Percentiles rank a stretch among this genome's conserved stretches.
Evolutionary conservation across 1,140 invertebrate species (phyloP).

Genomic region (Anagrus nilaparvatae): DNA sequence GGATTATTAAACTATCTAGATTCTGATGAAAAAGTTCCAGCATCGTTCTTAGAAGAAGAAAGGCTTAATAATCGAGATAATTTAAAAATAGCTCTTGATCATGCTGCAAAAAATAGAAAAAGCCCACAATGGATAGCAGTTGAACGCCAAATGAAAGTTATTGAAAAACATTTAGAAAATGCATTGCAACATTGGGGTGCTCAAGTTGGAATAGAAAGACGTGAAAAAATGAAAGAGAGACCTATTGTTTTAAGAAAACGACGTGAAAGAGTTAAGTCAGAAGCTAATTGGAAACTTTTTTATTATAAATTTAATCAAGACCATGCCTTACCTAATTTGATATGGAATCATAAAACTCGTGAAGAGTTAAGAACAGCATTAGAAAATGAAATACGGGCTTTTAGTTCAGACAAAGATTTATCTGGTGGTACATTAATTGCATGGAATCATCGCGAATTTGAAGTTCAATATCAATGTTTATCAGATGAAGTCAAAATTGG

Average conservation of each 20-base stretch:
- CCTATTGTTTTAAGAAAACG: slow-evolving; percentile 86
- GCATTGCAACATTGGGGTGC: slow-evolving; percentile 86
- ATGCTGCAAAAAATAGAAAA: slow-evolving; percentile 53
- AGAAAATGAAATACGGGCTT: slow-evolving; percentile 87
- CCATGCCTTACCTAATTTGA: slow-evolving; percentile 91
- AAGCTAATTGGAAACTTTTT: slow-evolving; percentile 88
- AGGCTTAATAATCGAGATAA: slow-evolving; percentile 83
- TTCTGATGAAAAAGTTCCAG: slow-evolving; percentile 75
- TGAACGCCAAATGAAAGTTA: slow-evolving; percentile 61
- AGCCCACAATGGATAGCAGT: slow-evolving; percentile 59
- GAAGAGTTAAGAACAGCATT: slow-evolving; percentile 88
- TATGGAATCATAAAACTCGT: slow-evolving; percentile 98
- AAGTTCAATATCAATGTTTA: slow-evolving; percentile 86
- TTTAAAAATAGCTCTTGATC: slow-evolving; percentile 84
- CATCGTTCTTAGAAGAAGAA: slow-evolving; percentile 59
- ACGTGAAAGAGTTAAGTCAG: slow-evolving; percentile 81
- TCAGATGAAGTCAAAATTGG: slow-evolving; percentile 96
- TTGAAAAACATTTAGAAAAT: slow-evolving; percentile 68
- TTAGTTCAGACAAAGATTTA: slow-evolving; percentile 83
- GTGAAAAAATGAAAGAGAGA: slow-evolving; percentile 52
- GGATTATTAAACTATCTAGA: slow-evolving; percentile 88
- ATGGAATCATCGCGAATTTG: slow-evolving; percentile 98
- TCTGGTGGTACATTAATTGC: slow-evolving; percentile 71
- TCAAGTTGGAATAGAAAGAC: slow-evolving; percentile 57
- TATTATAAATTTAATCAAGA: slow-evolving; percentile 94